phyloP scores from a whole-genome alignment of 64 coral and sea anemone species.

The Montipora sp. region DNA sequence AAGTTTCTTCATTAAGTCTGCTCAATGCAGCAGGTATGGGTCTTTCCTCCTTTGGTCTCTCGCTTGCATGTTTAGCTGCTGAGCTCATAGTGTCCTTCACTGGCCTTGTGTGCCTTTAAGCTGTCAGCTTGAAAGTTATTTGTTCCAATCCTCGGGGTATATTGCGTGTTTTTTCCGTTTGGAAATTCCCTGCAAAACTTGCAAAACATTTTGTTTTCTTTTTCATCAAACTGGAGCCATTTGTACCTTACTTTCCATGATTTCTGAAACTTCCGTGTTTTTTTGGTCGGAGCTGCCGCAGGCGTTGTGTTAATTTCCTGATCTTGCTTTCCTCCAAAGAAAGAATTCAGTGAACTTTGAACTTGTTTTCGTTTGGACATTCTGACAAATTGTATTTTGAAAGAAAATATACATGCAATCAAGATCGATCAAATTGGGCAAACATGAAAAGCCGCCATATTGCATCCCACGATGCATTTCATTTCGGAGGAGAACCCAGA shows the following conservation, averaged over 20 bases:
- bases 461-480: slow-evolving; percentile 3
- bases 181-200: neutral
- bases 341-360: slow-evolving; percentile 50
- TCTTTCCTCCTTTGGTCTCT: slow-evolving; percentile 62
- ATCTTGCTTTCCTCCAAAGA: slow-evolving; percentile 58
- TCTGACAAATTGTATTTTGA: slow-evolving; percentile 18
- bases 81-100: no score
- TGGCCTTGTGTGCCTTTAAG: neutral
- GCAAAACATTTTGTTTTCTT: no score
- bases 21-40: slow-evolving; percentile 49
- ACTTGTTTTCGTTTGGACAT: slow-evolving; percentile 65
- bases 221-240: no score
- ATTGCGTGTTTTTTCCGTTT: slow-evolving; percentile 50
- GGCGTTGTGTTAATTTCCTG: slow-evolving; percentile 48
- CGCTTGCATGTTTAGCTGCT: neutral
- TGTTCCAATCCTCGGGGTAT: slow-evolving; percentile 51
- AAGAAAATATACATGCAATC: slow-evolving; percentile 45
- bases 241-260: no score
- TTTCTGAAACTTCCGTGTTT: slow-evolving; percentile 16
- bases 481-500: slow-evolving; percentile 12
- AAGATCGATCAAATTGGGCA: slow-evolving; percentile 9
- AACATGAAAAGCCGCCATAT: slow-evolving; percentile 28
- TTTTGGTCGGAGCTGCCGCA: slow-evolving; percentile 13
- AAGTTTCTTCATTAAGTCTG: slow-evolving; percentile 57
- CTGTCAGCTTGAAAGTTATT: slow-evolving; percentile 65